Base-by-base conservation (phyloP, 2,797 vertebrate genomes). In the Rhinoraja longicauda region DNA sequence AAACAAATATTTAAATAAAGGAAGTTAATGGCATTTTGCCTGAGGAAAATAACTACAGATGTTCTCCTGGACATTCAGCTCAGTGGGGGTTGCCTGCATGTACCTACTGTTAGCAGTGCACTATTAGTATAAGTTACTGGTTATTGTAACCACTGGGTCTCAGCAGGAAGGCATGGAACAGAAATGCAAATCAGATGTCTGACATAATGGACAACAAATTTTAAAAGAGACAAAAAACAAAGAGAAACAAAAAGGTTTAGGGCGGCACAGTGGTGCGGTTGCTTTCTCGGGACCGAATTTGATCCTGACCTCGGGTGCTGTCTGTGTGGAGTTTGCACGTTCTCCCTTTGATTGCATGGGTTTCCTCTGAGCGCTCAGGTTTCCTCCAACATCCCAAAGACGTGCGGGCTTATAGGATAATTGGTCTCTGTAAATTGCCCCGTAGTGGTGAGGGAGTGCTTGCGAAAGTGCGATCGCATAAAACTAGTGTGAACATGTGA, bases 21-120 rank as follows among this genome's bases (percentile, higher is more conserved):
- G n/a, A 67, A 67, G 59, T 88, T 88, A 19, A 36, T 88, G n/a
- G 59, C 3, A 67, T 67, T 67, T 36, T 88, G 84, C 59, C 84
- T 24, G n/a, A 88, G 84, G 84, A 88, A 88, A 36, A 36, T 88
- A 88, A 64, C 8, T 36, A 19, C 17, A 88, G 84, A 88, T 88
- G 59, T 64, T 88, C 7, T 29, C n/a, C 53, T 84, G 81, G 26
- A n/a, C 29, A 36, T 67, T 88, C 62, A 36, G 62, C n/a, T 88
- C 32, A 19, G 62, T 67, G 84, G 15, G 84, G 59, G 59, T 67
- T 36, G n/a, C 4, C 1, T 32, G 17, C 4, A 67, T 88, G n/a
- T 36, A 88, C 6, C n/a, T 67, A 15, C 62, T 64, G 59, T 64
- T 17, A 64, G 84, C 59, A 88, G 7, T 32, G 29, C 7, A 62